Conservation (phyloP, 2,797 vertebrate genomes). For the Acanthornis magna region DNA sequence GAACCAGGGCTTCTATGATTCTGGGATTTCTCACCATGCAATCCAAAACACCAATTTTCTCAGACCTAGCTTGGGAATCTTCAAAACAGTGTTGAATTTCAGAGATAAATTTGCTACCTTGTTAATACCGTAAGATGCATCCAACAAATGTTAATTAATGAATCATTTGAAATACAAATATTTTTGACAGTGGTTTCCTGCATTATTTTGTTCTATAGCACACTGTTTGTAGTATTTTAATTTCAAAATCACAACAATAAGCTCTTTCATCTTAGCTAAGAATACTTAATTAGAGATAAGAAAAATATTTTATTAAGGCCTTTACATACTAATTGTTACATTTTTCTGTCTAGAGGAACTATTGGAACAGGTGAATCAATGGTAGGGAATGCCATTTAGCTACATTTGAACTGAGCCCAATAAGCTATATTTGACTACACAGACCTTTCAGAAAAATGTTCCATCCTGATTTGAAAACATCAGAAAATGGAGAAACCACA, state of each 20-base stretch:
- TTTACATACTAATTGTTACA: background rate
- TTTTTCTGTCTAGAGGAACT: background rate
- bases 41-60: background rate
- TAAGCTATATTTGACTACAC: background rate
- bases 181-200: background rate
- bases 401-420: background rate
- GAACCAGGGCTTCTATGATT: background rate
- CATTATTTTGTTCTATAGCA: background rate
- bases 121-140: background rate
- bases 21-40: background rate
- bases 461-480: background rate
- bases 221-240: background rate
- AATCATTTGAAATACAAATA: background rate
- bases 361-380: background rate
- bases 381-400: background rate
- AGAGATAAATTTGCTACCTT: background rate
- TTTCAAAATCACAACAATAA: background rate
- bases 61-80: background rate
- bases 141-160: background rate
- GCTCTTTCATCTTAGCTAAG: background rate
- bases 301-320: background rate
- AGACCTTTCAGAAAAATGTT: background rate
- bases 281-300: background rate
- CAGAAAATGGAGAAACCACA: background rate
- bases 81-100: background rate